These are phyloP conservation scores for Eretmocerus hayati DNA, from an alignment of 2,888 invertebrate species.

Conservation along the genomic window DNA sequence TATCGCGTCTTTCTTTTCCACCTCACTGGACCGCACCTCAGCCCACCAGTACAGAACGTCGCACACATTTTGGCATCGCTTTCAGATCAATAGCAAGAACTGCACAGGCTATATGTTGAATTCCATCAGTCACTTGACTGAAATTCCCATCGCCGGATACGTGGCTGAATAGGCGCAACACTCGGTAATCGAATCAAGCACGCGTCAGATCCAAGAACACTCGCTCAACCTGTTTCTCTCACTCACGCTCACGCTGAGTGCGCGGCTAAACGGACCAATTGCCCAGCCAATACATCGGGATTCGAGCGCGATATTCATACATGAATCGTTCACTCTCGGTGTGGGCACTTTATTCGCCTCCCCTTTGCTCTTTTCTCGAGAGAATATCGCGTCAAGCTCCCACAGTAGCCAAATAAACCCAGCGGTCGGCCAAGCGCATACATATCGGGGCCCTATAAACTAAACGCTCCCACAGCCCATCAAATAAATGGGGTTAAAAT, in stretches of 20 bases:
- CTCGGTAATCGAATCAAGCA: neutral
- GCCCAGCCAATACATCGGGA: neutral
- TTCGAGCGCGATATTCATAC: neutral
- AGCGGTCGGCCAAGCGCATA: conserved; percentile 1
- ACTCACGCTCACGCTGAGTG: too few relatives aligned
- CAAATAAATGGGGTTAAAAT: too few relatives aligned
- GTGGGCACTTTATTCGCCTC: conserved; percentile 1
- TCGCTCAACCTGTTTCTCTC: conserved; percentile 1
- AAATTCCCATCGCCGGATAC: too few relatives aligned
- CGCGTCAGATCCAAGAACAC: neutral
- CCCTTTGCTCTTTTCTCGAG: conserved; percentile 2
- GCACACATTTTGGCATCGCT: too few relatives aligned
- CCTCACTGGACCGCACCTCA: too few relatives aligned
- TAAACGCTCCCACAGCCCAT: too few relatives aligned
- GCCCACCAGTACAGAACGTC: too few relatives aligned
- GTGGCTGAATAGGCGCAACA: too few relatives aligned
- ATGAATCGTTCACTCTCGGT: neutral
- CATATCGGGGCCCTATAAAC: neutral
- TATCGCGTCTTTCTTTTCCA: too few relatives aligned
- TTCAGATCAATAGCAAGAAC: too few relatives aligned
- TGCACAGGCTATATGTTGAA: too few relatives aligned
- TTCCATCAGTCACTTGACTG: too few relatives aligned
- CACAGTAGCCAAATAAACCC: conserved; percentile 16
- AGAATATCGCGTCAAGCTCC: neutral
- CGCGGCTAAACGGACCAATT: conserved; percentile 9